phyloP scores from a whole-genome alignment of 2,797 vertebrate species.

The Phoebastria nigripes region DNA sequence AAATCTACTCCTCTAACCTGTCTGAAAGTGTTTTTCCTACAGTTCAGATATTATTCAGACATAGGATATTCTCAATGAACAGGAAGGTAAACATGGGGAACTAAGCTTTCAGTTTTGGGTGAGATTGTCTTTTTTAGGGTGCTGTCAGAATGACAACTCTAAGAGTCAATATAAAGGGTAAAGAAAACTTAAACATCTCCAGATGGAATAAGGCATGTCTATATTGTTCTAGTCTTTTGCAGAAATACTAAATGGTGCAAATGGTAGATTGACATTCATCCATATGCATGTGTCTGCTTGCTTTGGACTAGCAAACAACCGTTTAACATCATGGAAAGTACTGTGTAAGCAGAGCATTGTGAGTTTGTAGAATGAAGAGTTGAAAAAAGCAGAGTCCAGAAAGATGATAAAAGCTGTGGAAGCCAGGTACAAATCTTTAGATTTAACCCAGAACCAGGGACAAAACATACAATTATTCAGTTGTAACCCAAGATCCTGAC shows the following conservation, averaged over 20 bases:
- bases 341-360: neutral
- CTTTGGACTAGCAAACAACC: neutral
- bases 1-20: neutral
- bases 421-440: neutral
- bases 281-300: neutral
- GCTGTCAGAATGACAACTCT: neutral
- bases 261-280: no score
- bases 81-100: neutral
- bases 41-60: neutral
- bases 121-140: neutral
- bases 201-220: neutral
- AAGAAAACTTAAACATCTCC: neutral
- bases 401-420: neutral
- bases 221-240: neutral
- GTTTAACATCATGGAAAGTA: neutral
- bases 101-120: neutral
- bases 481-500: neutral
- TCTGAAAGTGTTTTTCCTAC: neutral
- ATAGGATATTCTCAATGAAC: neutral
- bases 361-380: neutral
- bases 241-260: neutral
- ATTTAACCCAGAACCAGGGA: neutral
- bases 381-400: neutral
- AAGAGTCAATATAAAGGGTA: neutral
- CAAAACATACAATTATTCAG: neutral